Evolutionary conservation across 2,113 vertebrate genomes (phyloP).

Genomic region (Peromyscus leucopus): DNA sequence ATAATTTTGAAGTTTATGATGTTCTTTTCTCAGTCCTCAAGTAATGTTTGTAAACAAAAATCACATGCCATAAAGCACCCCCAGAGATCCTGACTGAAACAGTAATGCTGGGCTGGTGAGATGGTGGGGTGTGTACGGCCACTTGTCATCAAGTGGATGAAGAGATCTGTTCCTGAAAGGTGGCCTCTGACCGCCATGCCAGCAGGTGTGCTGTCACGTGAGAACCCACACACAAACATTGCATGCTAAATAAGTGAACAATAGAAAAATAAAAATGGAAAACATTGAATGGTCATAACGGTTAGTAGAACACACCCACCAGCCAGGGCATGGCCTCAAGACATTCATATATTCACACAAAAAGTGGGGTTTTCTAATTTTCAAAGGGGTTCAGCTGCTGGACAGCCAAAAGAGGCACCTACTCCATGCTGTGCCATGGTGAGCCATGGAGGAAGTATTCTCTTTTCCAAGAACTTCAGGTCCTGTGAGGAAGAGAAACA

Average conservation of each 20-base stretch:
- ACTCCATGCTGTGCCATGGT: accelerated
- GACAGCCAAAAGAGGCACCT: neutral
- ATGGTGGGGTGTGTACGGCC: neutral
- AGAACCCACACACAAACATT: neutral
- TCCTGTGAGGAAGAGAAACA: neutral
- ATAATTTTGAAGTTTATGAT: neutral
- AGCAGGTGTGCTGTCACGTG: no score
- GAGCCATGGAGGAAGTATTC: neutral
- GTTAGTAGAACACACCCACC: neutral
- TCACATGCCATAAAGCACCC: neutral
- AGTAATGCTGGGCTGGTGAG: neutral
- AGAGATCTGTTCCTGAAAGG: neutral
- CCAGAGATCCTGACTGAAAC: neutral
- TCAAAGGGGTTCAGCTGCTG: neutral
- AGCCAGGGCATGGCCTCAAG: neutral
- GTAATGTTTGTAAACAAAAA: neutral
- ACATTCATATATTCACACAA: neutral
- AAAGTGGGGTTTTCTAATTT: neutral
- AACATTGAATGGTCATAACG: no score
- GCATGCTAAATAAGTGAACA: neutral
- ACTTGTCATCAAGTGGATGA: neutral
- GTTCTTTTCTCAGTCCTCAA: neutral
- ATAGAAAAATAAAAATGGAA: neutral
- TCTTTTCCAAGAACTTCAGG: neutral
- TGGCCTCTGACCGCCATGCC: neutral